phyloP scores from a whole-genome alignment of 2,113 vertebrate species.

The human region GRCh38 chr3:178476501-178477000 shows the following conservation, averaged over 20 bases:
- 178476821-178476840: not conserved
- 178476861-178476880: not conserved
- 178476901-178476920: not conserved
- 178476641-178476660: not conserved
- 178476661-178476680: not conserved
- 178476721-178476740: not conserved
- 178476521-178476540: not conserved
- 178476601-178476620: not conserved
- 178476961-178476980: not conserved
- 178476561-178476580: not conserved
- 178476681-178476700: rapidly evolving
- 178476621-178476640: not conserved
- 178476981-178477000: not conserved
- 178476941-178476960: not conserved
- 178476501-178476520: not conserved
- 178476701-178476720: not conserved
- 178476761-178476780: not conserved
- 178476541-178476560: not conserved
- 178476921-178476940: not conserved
- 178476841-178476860: not conserved
- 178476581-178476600: not conserved
- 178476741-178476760: not conserved
- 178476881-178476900: not conserved
- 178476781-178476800: not conserved
- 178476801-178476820: not conserved